Conservation (phyloP, 1,140 invertebrate species). For the Lasioglossum albipes region DNA sequence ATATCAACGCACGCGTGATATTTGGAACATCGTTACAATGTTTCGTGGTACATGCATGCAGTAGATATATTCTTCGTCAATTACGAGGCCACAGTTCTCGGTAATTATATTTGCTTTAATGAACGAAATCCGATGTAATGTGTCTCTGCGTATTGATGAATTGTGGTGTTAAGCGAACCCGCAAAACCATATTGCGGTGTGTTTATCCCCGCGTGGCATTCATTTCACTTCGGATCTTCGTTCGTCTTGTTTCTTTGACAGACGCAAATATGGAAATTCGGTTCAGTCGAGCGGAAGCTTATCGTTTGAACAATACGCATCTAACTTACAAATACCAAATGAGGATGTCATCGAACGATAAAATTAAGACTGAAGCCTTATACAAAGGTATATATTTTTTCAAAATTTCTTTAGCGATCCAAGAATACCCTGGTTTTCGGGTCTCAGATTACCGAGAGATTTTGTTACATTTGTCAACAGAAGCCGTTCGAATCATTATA, state of each 20-base stretch:
- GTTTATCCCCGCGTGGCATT: constrained; percentile 6
- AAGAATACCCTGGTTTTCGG: too few relatives aligned
- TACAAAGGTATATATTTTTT: too few relatives aligned
- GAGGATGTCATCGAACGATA: too few relatives aligned
- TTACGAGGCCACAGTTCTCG: constrained; percentile 43
- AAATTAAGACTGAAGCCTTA: too few relatives aligned
- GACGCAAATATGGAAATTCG: background rate
- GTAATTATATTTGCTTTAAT: constrained; percentile 40
- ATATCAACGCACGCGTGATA: constrained; percentile 37
- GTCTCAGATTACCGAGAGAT: too few relatives aligned
- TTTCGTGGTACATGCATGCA: constrained; percentile 16
- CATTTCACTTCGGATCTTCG: background rate
- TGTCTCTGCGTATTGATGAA: constrained; percentile 25
- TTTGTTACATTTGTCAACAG: too few relatives aligned
- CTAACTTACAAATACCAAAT: too few relatives aligned
- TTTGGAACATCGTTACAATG: constrained; percentile 46
- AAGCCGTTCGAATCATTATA: too few relatives aligned
- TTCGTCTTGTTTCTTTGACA: background rate
- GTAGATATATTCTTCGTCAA: constrained; percentile 39
- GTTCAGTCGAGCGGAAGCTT: background rate
- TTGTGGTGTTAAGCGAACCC: constrained; percentile 39
- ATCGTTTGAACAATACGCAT: background rate
- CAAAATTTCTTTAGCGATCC: too few relatives aligned
- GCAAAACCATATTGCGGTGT: background rate
- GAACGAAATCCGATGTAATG: constrained; percentile 34